Base-by-base conservation (phyloP, 2,888 invertebrate genomes). In the Hyposoter didymator region DNA sequence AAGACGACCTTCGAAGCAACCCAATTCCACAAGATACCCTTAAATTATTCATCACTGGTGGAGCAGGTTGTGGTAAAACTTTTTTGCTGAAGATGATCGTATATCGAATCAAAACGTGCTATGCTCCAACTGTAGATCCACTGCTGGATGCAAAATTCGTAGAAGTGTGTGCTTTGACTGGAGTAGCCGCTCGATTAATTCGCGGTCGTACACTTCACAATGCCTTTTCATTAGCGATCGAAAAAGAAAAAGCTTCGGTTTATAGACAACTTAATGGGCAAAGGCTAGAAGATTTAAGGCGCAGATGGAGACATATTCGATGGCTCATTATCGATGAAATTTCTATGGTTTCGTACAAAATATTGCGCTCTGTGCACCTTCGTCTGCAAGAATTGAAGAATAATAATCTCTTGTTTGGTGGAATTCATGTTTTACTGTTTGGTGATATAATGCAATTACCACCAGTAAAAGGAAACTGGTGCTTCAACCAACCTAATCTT, bases 391-490 rank as follows among this genome's bases (percentile, higher is more conserved):
- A 88, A 84, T 84, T 82, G n/a, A 89, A 89, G 75, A 88, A 80
- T 49, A 85, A 82, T 32, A 70, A 74, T 67, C 74, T 81, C 43
- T 49, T 83, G 1, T 89, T 87, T 73, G 88, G 89, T 73, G 88
- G 88, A 19, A 49, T 89, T 14, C 85, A 89, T 62, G 67, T 89
- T 62, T 52, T 90, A 10, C 49, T 89, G 4, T 89, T 89, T 84
- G 87, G 89, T 28, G 89, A 90, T 75, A 81, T 89, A 4, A 66
- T 89, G 69, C 90, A 89, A 70, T 84, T 92, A 7, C 90, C 92
- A 19, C 91, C 91, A 17, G 90, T 92, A 2, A 89, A 87, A 84
- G 89, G 90, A 12, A 49, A 88, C 84, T 89, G 89, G 89, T 88
- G 88, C 55, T 91, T 90, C 73, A 12, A 87, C 1, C 88, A 90